Conservation (phyloP, 2,888 invertebrate genomes). For the Serrognathus titanus region DNA sequence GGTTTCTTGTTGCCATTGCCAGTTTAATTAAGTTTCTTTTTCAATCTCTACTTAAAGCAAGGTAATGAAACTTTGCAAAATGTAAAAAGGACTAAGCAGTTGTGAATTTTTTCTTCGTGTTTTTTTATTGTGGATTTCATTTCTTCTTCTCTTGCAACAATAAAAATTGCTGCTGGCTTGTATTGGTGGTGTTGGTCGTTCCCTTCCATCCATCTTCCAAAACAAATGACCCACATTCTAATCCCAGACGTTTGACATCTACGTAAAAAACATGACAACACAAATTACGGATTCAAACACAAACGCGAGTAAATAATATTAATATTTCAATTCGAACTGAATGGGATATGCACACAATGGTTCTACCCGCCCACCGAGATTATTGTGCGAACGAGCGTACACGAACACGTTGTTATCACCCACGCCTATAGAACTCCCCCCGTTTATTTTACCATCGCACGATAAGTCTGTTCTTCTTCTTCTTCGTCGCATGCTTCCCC, state of each 20-base stretch:
- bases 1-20: too few species aligned
- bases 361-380: conserved; percentile 20
- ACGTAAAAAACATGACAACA: conserved; percentile 16
- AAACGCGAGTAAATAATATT: conserved; percentile 25
- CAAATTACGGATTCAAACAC: conserved; percentile 21
- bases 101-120: too few species aligned
- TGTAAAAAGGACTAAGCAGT: too few species aligned
- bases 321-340: conserved; percentile 27
- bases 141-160: too few species aligned
- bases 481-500: conserved; percentile 6
- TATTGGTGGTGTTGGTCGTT: not conserved
- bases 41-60: too few species aligned
- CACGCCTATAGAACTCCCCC: conserved; percentile 18
- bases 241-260: conserved; percentile 8
- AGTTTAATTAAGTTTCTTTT: too few species aligned
- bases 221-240: conserved; percentile 3
- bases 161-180: too few species aligned
- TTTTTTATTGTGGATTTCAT: too few species aligned
- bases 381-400: conserved; percentile 25
- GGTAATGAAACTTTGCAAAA: too few species aligned
- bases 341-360: conserved; percentile 28
- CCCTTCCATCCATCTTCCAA: not conserved
- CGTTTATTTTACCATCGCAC: conserved; percentile 14
- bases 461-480: conserved; percentile 9
- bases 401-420: conserved; percentile 24